Evolutionary conservation across 2,797 vertebrate species (phyloP).

Genomic region (Halcyon leucocephala): DNA sequence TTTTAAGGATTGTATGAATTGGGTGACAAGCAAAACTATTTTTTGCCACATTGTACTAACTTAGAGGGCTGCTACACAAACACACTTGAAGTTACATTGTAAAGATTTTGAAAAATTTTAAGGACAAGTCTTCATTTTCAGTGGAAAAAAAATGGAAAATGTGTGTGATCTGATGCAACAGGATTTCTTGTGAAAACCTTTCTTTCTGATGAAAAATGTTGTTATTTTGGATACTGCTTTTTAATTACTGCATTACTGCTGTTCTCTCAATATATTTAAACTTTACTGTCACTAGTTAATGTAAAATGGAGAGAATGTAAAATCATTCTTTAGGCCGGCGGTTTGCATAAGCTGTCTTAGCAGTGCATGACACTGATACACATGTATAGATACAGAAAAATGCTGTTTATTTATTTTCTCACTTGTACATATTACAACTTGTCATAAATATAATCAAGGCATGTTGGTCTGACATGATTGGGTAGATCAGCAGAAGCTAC

Average conservation of each 20-base stretch:
- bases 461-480: neutral
- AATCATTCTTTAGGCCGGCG: neutral
- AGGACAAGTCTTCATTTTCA: neutral
- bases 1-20: neutral
- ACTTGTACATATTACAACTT: neutral
- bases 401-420: neutral
- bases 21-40: neutral
- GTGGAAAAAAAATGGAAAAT: neutral
- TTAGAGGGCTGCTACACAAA: neutral
- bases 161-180: neutral
- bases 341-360: neutral
- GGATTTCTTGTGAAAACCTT: neutral
- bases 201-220: neutral
- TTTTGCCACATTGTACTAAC: neutral
- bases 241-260: neutral
- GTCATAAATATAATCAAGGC: neutral
- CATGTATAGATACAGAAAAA: neutral
- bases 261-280: neutral
- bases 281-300: neutral
- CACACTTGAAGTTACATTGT: neutral
- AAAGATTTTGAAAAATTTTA: neutral
- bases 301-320: neutral
- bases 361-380: neutral
- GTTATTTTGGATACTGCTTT: neutral
- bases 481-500: neutral